Evolutionary conservation across 2,113 vertebrate genomes (phyloP).

Genomic region (Caranx ignobilis): DNA sequence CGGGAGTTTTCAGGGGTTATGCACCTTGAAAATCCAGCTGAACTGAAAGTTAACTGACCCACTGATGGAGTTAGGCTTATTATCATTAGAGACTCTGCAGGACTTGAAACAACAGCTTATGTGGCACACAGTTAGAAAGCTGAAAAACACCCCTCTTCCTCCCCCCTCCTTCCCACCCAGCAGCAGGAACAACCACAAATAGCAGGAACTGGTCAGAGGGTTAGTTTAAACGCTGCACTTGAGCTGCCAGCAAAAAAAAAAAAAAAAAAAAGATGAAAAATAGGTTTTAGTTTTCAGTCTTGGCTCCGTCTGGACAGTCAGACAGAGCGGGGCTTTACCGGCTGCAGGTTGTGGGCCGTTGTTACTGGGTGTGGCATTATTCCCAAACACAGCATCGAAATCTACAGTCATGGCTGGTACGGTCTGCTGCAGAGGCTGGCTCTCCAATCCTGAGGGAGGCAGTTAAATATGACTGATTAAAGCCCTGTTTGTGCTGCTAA

Average conservation of each 20-base stretch:
- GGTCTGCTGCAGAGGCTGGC: conserved; percentile 83
- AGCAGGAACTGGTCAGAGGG: conserved; percentile 32
- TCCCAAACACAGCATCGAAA: conserved; percentile 94
- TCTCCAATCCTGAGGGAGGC: conserved; percentile 82
- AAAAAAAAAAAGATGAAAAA: conserved; percentile 38
- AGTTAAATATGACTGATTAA: conserved; percentile 60
- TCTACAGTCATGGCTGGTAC: conserved; percentile 88
- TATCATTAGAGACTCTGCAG: background rate
- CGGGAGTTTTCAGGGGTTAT: background rate
- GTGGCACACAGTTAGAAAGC: conserved; percentile 24
- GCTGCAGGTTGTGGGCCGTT: conserved; percentile 81
- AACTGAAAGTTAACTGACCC: conserved; percentile 24
- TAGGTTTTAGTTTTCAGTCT: conserved; percentile 53
- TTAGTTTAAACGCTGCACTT: conserved; percentile 59
- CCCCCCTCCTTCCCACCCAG: background rate
- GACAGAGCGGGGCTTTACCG: conserved; percentile 82
- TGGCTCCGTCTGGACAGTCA: conserved; percentile 48
- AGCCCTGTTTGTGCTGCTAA: conserved; percentile 1
- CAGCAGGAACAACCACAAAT: conserved; percentile 11
- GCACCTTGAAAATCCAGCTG: background rate
- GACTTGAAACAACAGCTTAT: background rate
- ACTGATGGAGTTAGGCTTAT: background rate
- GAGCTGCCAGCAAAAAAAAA: conserved; percentile 53
- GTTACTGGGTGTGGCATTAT: conserved; percentile 81
- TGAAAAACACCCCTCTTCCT: background rate